These are phyloP conservation scores for Disparrhopalites patrizii DNA, from an alignment of 2,888 invertebrate genomes.

Conservation along the genomic window DNA sequence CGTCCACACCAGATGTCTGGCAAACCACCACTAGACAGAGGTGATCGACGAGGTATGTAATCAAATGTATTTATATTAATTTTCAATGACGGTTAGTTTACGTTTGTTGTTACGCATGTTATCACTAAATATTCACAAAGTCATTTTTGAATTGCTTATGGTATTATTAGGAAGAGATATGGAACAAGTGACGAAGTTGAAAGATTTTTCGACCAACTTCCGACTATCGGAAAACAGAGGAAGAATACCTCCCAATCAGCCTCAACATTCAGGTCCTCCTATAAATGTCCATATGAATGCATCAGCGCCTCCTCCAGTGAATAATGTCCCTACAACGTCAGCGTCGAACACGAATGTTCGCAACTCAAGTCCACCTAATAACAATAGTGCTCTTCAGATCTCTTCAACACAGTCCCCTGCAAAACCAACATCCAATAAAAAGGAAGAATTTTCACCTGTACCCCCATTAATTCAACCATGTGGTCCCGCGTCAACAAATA, in stretches of 20 bases:
- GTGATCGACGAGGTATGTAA: conserved; percentile 30
- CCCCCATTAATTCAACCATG: conserved; percentile 31
- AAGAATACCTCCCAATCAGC: conserved; percentile 33
- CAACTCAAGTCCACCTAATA: conserved; percentile 37
- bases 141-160: too few relatives aligned
- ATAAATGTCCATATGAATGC: conserved; percentile 22
- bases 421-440: conserved; percentile 30
- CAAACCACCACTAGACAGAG: conserved; percentile 39
- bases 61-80: not conserved
- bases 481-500: conserved; percentile 25
- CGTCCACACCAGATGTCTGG: conserved; percentile 37
- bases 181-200: conserved; percentile 15
- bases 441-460: conserved; percentile 37
- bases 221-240: not conserved
- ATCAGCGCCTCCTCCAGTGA: conserved; percentile 12
- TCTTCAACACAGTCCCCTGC: conserved; percentile 30
- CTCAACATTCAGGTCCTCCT: conserved; percentile 27
- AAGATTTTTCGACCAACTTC: not conserved
- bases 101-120: not conserved
- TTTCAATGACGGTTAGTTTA: not conserved
- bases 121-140: too few relatives aligned
- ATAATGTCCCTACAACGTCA: not conserved
- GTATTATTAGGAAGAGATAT: not conserved
- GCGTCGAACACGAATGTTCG: conserved; percentile 17
- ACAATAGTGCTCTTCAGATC: conserved; percentile 23